Evolutionary conservation across 2,888 invertebrate genomes (phyloP), one percentile per base, ranked within the genome.

Genomic region (Sinelater perroti): DNA sequence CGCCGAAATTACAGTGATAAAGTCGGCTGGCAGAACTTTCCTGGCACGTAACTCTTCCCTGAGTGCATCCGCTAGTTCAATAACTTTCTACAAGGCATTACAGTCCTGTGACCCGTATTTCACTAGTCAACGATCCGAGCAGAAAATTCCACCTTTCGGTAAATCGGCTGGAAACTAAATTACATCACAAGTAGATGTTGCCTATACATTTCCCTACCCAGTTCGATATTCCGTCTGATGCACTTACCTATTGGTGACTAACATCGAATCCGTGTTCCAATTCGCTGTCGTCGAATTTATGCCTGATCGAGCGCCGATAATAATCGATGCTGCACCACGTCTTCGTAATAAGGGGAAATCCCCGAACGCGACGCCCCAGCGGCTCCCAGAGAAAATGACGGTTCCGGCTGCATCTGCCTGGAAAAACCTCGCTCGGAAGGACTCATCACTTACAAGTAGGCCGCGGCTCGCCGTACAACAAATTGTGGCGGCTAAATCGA

Each of bases 21-120:
- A 63, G 46, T 59, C 40, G 59, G 40, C 58, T 56, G 47, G 46
- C 51, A 56, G 55, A 61, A 64, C 61, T 59, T 62, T 59, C 44
- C 46, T 56, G 40, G 56, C 54, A 56, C 54, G 56, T 50, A 63
- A 61, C 61, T 61, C 61, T 61, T 56, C 50, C 56, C 51, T 38
- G 49, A 53, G 49, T 59, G 51, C 56, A 61, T 61, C 61, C 56
- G 58, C 45, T 59, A 61, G 61, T 59, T 59, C 63, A 51, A 63
- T 61, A 63, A 63, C 36, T 63, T 61, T 53, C 45, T 61, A 64
- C 56, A 56, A 62, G 56, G 57, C 57, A 61, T 56, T 54, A 56
- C 21, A 58, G 55, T 54, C 50, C 45, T 52, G 45, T 62, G 51
- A 56, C 51, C 55, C 44, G 60, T 60, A 61, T 64, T 42, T 57